A percentile compares a stretch with the other conserved stretches of the same genome.
These are phyloP conservation scores for Podarcis lilfordi DNA, from an alignment of 2,797 vertebrate species.

Conservation along the genomic window DNA sequence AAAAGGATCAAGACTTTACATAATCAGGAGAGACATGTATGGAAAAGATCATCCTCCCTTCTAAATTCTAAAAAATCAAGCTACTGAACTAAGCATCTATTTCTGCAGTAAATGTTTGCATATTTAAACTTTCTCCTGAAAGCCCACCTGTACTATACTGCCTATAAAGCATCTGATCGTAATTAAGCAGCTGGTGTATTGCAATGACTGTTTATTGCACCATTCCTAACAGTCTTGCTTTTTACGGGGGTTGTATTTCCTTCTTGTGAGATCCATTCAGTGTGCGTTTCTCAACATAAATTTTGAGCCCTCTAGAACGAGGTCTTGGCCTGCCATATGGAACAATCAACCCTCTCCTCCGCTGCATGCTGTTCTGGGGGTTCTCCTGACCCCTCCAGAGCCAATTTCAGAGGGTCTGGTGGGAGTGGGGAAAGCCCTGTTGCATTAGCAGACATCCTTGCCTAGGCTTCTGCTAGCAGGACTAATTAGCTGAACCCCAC, in stretches of 20 bases:
- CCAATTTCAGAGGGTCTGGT: neutral
- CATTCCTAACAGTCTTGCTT: slow-evolving; percentile 15
- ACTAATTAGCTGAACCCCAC: too few species aligned
- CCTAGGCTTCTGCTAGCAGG: too few species aligned
- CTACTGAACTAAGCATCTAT: neutral
- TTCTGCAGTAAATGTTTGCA: slow-evolving; percentile 16
- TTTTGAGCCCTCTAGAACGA: neutral
- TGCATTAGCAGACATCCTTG: neutral
- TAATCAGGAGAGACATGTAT: neutral
- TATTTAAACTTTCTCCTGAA: slow-evolving; percentile 38
- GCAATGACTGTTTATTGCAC: accelerated
- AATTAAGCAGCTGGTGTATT: slow-evolving; percentile 22
- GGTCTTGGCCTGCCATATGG: neutral
- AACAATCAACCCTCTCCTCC: neutral
- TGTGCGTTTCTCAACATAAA: neutral
- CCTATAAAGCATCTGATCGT: slow-evolving; percentile 30
- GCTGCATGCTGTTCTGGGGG: too few species aligned
- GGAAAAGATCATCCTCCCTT: neutral
- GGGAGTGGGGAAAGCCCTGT: neutral
- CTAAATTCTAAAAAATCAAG: neutral
- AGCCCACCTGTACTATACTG: slow-evolving; percentile 27
- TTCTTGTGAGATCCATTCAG: neutral
- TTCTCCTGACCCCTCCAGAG: neutral
- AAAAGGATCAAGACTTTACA: neutral
- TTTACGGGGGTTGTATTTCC: slow-evolving; percentile 5